A percentile compares a stretch with the other conserved stretches of the same genome.
Evolutionary conservation across 2,888 invertebrate species (phyloP).

Genomic region (Pediacus dermestoides): DNA sequence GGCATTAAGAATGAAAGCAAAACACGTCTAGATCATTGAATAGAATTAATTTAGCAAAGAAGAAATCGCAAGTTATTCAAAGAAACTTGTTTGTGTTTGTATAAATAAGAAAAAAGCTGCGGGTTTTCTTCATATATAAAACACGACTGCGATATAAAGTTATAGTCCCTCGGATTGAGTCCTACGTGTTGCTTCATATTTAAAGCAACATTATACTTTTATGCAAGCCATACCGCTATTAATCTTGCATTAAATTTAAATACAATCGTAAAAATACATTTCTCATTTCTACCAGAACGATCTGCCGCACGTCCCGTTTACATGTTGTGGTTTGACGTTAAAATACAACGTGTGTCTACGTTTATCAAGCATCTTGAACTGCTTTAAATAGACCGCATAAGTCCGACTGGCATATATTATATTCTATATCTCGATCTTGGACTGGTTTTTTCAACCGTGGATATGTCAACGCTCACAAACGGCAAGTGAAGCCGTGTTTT

Average conservation of each 20-base stretch:
- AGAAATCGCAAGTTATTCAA: too few species aligned
- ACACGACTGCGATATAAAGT: too few species aligned
- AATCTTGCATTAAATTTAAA: conserved; percentile 39
- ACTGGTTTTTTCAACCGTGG: conserved; percentile 34
- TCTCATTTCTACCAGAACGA: conserved; percentile 33
- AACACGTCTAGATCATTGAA: too few species aligned
- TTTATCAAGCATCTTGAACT: conserved; percentile 41
- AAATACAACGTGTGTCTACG: conserved; percentile 42
- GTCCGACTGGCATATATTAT: conserved; percentile 41
- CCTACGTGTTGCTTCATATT: conserved; percentile 29
- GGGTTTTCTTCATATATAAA: too few species aligned
- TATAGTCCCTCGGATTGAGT: conserved; percentile 19
- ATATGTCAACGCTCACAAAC: conserved; percentile 27
- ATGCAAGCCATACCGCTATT: conserved; percentile 27
- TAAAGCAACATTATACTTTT: conserved; percentile 24
- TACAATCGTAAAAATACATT: conserved; percentile 40
- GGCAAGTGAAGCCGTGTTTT: conserved; percentile 35
- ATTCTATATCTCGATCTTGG: conserved; percentile 39
- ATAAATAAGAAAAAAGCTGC: too few species aligned
- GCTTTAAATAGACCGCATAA: conserved; percentile 42
- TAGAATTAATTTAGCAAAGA: too few species aligned
- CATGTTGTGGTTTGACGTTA: conserved; percentile 33
- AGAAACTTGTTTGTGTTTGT: too few species aligned
- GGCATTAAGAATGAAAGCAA: too few species aligned
- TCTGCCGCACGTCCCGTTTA: conserved; percentile 16